Evolutionary conservation across 1,140 invertebrate species (phyloP).

Genomic region (Zaprionus capensis): DNA sequence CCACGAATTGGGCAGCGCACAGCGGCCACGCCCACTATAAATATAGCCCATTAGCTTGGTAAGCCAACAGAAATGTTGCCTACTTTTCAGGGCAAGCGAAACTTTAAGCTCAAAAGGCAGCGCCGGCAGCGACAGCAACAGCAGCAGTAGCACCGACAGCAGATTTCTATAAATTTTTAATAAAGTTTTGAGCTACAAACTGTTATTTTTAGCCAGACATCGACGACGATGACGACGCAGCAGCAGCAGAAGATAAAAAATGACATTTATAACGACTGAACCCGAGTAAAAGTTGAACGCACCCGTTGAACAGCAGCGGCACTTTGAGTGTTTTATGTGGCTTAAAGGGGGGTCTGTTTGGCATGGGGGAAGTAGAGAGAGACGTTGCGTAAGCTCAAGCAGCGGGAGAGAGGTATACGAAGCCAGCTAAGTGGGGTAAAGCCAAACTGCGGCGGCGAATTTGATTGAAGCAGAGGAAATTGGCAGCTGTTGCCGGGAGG

Average conservation of each 20-base stretch:
- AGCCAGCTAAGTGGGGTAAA: neutral
- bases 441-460: slow-evolving; percentile 41
- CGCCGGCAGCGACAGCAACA: slow-evolving; percentile 4
- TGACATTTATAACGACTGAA: slow-evolving; percentile 78
- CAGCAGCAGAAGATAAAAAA: slow-evolving; percentile 60
- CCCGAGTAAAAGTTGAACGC: slow-evolving; percentile 74
- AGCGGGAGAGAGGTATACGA: neutral
- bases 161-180: slow-evolving; percentile 74
- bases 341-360: slow-evolving; percentile 24
- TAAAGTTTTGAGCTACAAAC: slow-evolving; percentile 74
- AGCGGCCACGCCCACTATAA: slow-evolving; percentile 32
- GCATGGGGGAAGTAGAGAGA: neutral
- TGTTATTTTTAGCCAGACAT: slow-evolving; percentile 70
- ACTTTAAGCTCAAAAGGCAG: slow-evolving; percentile 60
- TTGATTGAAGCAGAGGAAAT: slow-evolving; percentile 49
- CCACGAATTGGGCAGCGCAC: slow-evolving; percentile 24
- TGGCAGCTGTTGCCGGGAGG: slow-evolving; percentile 36
- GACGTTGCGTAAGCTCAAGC: neutral
- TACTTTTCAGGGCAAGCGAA: slow-evolving; percentile 40
- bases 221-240: slow-evolving; percentile 10
- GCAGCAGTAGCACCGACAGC: slow-evolving; percentile 33
- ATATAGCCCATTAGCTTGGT: slow-evolving; percentile 38
- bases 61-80: slow-evolving; percentile 22
- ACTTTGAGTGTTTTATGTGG: slow-evolving; percentile 67
- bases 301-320: slow-evolving; percentile 62